These are phyloP conservation scores for Drosophila kambysellisi DNA, from an alignment of 2,888 invertebrate genomes.

Conservation along the genomic window DNA sequence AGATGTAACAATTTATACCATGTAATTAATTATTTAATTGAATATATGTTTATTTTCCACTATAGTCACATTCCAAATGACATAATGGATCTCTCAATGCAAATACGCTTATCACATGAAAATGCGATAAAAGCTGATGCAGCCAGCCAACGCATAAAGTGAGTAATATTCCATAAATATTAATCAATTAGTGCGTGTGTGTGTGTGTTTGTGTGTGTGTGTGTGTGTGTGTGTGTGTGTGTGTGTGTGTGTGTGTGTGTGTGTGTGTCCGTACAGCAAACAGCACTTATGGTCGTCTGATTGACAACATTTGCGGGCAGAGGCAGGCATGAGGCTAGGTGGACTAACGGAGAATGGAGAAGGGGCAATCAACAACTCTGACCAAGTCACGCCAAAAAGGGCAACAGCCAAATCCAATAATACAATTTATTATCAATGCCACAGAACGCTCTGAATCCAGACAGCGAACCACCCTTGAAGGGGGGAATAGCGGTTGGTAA, in stretches of 20 bases:
- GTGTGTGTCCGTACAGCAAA: constrained; percentile 67
- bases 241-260: constrained; percentile 53
- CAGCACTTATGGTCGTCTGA: constrained; percentile 69
- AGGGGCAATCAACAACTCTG: constrained; percentile 31
- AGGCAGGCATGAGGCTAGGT: not conserved
- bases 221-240: constrained; percentile 16
- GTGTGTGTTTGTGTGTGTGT: constrained; percentile 45
- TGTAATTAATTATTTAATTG: not conserved
- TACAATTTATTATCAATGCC: constrained; percentile 73
- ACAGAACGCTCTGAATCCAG: constrained; percentile 1
- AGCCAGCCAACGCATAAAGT: constrained; percentile 24
- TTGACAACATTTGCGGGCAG: constrained; percentile 48
- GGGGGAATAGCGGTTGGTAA: constrained; percentile 10
- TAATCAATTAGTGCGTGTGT: constrained; percentile 66
- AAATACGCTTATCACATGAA: constrained; percentile 32
- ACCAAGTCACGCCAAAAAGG: constrained; percentile 55
- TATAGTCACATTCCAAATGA: not conserved
- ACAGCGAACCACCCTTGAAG: constrained; percentile 26
- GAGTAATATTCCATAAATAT: constrained; percentile 58
- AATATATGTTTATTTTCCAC: not conserved
- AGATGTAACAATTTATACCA: not conserved
- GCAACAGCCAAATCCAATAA: constrained; percentile 77
- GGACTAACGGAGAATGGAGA: constrained; percentile 23
- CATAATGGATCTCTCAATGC: not conserved
- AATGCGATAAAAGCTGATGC: constrained; percentile 15